Conservation (phyloP, 2,113 vertebrate genomes). For the Toxotes jaculatrix region DNA sequence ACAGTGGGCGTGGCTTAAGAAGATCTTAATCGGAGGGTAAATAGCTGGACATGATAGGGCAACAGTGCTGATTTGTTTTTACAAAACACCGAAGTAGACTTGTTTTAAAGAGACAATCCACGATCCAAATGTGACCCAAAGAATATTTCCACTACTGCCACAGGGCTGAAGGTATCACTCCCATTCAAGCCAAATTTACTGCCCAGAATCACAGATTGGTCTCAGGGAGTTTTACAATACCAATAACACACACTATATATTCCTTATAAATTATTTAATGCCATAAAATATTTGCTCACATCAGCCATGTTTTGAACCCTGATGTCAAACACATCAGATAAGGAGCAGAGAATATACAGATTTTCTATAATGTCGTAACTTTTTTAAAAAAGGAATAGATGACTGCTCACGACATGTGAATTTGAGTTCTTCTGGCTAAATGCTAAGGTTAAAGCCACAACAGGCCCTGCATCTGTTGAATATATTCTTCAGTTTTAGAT, state of each 20-base stretch:
- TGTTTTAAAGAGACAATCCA: not conserved
- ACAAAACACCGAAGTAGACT: not conserved
- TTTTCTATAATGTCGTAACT: too few species aligned
- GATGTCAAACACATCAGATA: too few species aligned
- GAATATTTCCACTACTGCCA: too few species aligned
- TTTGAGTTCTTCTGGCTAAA: not conserved
- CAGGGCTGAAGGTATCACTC: too few species aligned
- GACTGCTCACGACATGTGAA: not conserved
- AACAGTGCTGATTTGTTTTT: not conserved
- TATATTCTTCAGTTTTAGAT: slow-evolving; percentile 76
- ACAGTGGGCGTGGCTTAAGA: slow-evolving; percentile 21
- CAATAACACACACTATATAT: not conserved
- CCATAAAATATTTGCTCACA: too few species aligned
- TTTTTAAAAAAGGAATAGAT: not conserved
- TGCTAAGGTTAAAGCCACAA: slow-evolving; percentile 79
- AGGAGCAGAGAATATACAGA: too few species aligned
- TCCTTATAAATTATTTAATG: too few species aligned
- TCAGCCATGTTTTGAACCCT: too few species aligned
- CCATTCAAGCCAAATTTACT: not conserved
- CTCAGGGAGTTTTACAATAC: not conserved
- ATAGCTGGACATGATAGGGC: too few species aligned
- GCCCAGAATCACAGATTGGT: not conserved
- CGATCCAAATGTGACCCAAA: too few species aligned
- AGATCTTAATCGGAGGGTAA: not conserved
- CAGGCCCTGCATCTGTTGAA: slow-evolving; percentile 84